Evolutionary conservation across 2,888 invertebrate species (phyloP), one percentile per base, ranked within the genome.

Genomic region (Cheilosia impressa): DNA sequence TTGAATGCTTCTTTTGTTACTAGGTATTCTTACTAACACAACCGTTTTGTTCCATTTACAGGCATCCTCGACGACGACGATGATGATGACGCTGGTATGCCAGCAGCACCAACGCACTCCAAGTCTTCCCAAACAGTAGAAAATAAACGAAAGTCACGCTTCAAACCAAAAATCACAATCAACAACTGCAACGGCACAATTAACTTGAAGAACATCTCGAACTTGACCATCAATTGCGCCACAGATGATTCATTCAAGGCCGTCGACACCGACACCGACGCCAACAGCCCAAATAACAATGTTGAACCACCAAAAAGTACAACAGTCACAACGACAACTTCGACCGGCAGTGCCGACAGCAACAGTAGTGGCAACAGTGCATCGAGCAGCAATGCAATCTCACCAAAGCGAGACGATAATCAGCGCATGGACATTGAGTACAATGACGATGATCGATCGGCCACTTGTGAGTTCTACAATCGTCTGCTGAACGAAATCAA

Each of bases 141-240:
- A 55, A 81, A 79, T 58, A 82, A 72, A 82, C 88, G 58, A 88
- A 87, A 87, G n/a, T 53, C 79, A 50, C 69, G 75, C 31, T 90
- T 90, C 66, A 92, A 91, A 83, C 91, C 91, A 87, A 92, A 92
- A 88, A 91, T 92, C 24, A 92, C 92, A 22, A 92, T 92, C 22
- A 92, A 92, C 87, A 92, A 92, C 69, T 92, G 92, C 88, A 92
- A 91, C 77, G 92, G 92, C 53, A 92, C 91, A 9, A 92, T 92
- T 5, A 92, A 92, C 85, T 87, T 92, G 68, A 90, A 91, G 45
- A 92, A 92, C 79, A 92, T 92, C 19, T 91, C 92, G 38, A 92
- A 91, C 65, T 87, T 92, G 19, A 92, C 92, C 17, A 92, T 92
- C 27, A 92, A 92, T 71, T 92, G 91, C 77, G 90, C 90, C 76